Conservation (phyloP, 2,113 vertebrate genomes). For the Strix uralensis region DNA sequence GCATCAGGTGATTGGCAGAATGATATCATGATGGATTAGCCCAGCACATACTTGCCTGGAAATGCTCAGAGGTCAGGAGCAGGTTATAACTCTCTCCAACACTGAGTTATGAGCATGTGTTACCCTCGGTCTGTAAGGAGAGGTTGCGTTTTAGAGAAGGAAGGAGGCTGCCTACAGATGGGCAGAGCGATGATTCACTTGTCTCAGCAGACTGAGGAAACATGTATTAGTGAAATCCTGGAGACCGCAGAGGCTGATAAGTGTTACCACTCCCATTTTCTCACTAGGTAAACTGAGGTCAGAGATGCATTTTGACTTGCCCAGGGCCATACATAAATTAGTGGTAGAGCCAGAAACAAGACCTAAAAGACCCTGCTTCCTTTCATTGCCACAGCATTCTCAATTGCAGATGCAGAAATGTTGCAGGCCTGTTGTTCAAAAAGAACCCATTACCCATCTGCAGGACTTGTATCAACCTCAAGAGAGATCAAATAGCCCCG, state of each 20-base stretch:
- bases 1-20: neutral
- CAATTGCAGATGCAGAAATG: conserved; percentile 24
- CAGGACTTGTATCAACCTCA: neutral
- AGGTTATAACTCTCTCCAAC: neutral
- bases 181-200: neutral
- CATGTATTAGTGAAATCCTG: neutral
- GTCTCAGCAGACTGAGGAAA: conserved; percentile 11
- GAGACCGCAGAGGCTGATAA: neutral
- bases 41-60: neutral
- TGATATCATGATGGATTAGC: neutral
- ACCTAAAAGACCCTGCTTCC: neutral
- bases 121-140: fast-evolving
- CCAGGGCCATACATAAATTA: conserved; percentile 37
- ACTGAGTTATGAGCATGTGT: neutral
- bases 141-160: neutral
- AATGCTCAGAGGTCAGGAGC: neutral
- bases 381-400: neutral
- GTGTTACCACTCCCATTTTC: conserved; percentile 34
- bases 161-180: neutral
- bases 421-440: conserved; percentile 12
- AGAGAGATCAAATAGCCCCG: conserved; percentile 31
- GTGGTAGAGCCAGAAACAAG: conserved; percentile 41
- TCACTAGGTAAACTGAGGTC: conserved; percentile 44
- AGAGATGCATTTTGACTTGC: conserved; percentile 36
- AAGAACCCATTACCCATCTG: neutral